Evolutionary conservation across 2,797 vertebrate species (phyloP).

Genomic region (Rhynchonycteris naso): DNA sequence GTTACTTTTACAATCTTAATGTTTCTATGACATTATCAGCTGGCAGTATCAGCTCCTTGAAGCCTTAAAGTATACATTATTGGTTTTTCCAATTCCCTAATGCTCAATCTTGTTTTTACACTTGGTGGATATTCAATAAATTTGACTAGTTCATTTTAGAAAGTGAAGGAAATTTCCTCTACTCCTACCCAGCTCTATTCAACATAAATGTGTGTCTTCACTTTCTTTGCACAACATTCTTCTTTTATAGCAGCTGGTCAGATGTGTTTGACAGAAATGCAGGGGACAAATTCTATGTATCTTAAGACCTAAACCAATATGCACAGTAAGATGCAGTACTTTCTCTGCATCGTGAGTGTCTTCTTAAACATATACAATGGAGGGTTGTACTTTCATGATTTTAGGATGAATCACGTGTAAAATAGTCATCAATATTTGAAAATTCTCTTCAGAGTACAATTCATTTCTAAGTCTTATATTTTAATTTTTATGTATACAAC

Average conservation of each 20-base stretch:
- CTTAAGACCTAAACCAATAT: neutral
- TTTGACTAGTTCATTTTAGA: slow-evolving; percentile 6
- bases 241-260: neutral
- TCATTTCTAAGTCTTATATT: neutral
- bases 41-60: neutral
- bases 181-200: neutral
- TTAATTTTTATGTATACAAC: neutral
- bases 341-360: neutral
- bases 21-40: neutral
- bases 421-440: slow-evolving; percentile 14
- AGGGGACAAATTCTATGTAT: neutral
- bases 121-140: neutral
- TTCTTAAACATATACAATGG: neutral
- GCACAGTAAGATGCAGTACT: neutral
- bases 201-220: neutral
- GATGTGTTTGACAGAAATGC: neutral
- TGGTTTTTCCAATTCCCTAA: neutral
- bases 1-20: slow-evolving; percentile 9
- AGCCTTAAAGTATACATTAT: neutral
- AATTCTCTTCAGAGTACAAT: neutral
- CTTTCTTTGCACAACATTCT: neutral
- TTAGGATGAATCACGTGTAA: neutral
- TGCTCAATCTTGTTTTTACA: neutral
- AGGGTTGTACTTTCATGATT: neutral
- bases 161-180: neutral